Evolutionary conservation across 2,797 vertebrate genomes (phyloP), one percentile per base, ranked within the genome.

Genomic region (Notoglanidium macrostoma): DNA sequence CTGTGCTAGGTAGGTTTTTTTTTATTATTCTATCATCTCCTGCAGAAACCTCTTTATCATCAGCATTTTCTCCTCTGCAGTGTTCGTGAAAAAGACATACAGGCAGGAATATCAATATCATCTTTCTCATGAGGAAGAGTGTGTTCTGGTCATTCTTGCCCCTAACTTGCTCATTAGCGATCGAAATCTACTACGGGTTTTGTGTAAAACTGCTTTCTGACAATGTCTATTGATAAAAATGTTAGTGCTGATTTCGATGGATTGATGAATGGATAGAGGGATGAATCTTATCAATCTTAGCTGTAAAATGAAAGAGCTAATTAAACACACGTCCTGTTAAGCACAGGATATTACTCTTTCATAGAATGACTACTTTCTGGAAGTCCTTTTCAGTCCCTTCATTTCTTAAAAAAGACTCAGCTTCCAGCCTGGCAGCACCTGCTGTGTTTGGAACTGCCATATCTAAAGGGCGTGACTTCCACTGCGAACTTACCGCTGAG

Each of bases 401-500:
- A 19, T 17, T 61, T 46, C 19, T 65, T 8, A 63, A 49, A 81
- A 63, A 63, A 29, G 14, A 17, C 23, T 59, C 17, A 63, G 5
- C 54, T n/a, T 26, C 26, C 59, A 46, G 23, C 19, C 77, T 59
- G 77, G 26, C 23, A 72, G 59, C 73, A 86, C 61, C 51, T 44
- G 44, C 74, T 86, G 72, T 61, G 73, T 67, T 49, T 44, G 59
- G 59, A 49, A 70, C 63, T 81, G 65, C 29, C 76, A 86, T 35
- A 0, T 81, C 65, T 72, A 46, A 80, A 80, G 76, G 77, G 63
- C 54, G 51, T 70, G 61, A 86, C 76, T 86, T 86, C 77, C 85
- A 57, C 35, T 59, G 77, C 57, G n/a, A 86, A 59, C 51, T 44
- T 86, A 70, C 63, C 72, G 85, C 77, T 70, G 77, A 29, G 85